phyloP scores from a whole-genome alignment of 2,113 vertebrate genomes.

The Erythrolamprus reginae region DNA sequence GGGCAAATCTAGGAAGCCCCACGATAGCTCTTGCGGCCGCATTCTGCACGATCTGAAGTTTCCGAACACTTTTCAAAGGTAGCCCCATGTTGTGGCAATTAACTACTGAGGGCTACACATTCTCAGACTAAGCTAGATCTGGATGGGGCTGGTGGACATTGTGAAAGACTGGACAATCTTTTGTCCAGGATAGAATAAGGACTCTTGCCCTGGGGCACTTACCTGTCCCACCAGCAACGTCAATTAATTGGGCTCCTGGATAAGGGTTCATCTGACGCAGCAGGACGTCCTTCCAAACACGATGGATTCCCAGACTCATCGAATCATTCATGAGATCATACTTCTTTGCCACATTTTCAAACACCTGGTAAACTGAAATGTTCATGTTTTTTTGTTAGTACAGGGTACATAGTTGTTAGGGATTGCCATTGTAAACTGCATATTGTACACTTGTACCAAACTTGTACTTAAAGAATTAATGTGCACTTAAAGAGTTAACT shows the following conservation, averaged over 20 bases:
- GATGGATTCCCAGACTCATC: constrained; percentile 92
- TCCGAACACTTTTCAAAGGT: no score
- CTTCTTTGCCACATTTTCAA: constrained; percentile 90
- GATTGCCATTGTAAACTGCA: no score
- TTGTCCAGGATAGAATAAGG: not conserved
- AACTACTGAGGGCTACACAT: not conserved
- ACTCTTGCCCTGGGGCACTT: not conserved
- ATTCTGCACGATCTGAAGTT: no score
- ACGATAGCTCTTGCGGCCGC: no score
- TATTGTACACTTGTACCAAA: no score
- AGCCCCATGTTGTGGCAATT: not conserved
- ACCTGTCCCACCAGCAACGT: constrained; percentile 97
- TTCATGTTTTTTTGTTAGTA: not conserved
- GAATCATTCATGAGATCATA: constrained; percentile 97
- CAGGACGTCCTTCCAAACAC: constrained; percentile 90
- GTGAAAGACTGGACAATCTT: not conserved
- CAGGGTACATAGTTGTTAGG: no score
- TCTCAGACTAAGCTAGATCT: not conserved
- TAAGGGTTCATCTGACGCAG: constrained; percentile 84
- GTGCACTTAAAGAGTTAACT: no score
- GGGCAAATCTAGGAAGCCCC: no score
- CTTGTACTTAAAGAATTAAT: no score
- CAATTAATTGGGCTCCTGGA: constrained; percentile 83
- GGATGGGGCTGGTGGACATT: not conserved
- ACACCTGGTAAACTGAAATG: constrained; percentile 85